A percentile compares a stretch with the other conserved stretches of the same genome.
Conservation (phyloP, 2,113 vertebrate species). For the Dipodomys spectabilis region DNA sequence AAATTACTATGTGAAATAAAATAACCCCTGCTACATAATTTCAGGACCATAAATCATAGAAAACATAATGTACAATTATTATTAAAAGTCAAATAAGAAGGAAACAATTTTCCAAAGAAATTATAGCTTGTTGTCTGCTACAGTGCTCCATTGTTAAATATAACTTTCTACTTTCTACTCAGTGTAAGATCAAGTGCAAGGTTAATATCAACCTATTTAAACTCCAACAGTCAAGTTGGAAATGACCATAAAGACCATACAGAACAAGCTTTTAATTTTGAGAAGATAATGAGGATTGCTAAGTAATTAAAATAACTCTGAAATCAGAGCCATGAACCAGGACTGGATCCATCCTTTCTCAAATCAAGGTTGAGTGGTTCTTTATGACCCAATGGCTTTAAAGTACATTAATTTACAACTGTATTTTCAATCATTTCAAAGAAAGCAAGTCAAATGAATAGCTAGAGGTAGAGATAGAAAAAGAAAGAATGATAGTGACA, state of each 20-base stretch:
- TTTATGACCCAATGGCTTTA: background rate
- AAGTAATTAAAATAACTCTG: background rate
- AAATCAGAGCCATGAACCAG: background rate
- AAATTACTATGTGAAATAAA: constrained; percentile 29
- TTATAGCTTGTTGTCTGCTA: background rate
- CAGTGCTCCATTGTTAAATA: background rate
- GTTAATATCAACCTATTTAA: constrained; percentile 13
- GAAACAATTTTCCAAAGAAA: background rate
- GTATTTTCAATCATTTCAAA: constrained; percentile 33
- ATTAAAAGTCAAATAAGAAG: constrained; percentile 31
- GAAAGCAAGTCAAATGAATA: background rate
- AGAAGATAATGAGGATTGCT: constrained; percentile 18
- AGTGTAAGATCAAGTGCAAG: constrained; percentile 13
- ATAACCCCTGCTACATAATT: background rate
- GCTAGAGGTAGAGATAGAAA: no score
- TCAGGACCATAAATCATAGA: constrained; percentile 31
- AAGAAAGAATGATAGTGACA: no score
- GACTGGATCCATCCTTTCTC: background rate
- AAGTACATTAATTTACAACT: background rate
- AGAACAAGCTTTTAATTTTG: background rate
- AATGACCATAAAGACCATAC: background rate
- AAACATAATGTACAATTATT: constrained; percentile 13
- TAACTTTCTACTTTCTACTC: background rate
- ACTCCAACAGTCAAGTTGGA: constrained; percentile 5
- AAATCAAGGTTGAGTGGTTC: background rate